Percentiles rank a stretch among this genome's conserved stretches.
Evolutionary conservation across 1,140 invertebrate species (phyloP).

Genomic region (Globodera rostochiensis): DNA sequence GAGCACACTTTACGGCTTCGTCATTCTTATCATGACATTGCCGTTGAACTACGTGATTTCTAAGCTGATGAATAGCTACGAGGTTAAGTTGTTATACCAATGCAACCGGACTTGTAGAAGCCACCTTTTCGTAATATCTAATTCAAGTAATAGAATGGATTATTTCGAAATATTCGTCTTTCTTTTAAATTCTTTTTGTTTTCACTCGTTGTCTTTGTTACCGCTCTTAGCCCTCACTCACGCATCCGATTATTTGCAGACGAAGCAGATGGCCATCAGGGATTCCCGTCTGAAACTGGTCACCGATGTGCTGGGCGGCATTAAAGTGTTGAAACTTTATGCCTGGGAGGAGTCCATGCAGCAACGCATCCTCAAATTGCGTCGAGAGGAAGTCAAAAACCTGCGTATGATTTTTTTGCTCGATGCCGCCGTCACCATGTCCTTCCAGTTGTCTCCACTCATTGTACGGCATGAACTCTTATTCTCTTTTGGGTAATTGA

Average conservation of each 20-base stretch:
- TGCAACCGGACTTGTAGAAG: neutral
- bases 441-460: slow-evolving; percentile 40
- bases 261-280: slow-evolving; percentile 67
- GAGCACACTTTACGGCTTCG: slow-evolving; percentile 39
- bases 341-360: slow-evolving; percentile 78
- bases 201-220: neutral
- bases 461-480: slow-evolving; percentile 13
- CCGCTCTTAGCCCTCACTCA: neutral
- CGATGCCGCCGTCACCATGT: slow-evolving; percentile 33
- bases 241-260: slow-evolving; percentile 12
- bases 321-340: slow-evolving; percentile 83
- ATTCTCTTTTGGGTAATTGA: slow-evolving; percentile 3
- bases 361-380: slow-evolving; percentile 32
- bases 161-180: too few relatives aligned
- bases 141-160: too few relatives aligned
- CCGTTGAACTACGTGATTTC: slow-evolving; percentile 32
- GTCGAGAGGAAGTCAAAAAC: slow-evolving; percentile 30
- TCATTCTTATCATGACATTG: slow-evolving; percentile 27
- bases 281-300: slow-evolving; percentile 71
- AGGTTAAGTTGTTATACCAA: neutral
- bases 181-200: too few relatives aligned
- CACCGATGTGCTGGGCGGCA: slow-evolving; percentile 70
- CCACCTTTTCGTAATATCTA: too few relatives aligned
- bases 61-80: slow-evolving; percentile 21
- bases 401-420: slow-evolving; percentile 29